Percentiles rank a stretch among this genome's conserved stretches.
These are phyloP conservation scores for Heliopora coerulea DNA, from an alignment of 92 coral and sea anemone species.

Conservation along the genomic window DNA sequence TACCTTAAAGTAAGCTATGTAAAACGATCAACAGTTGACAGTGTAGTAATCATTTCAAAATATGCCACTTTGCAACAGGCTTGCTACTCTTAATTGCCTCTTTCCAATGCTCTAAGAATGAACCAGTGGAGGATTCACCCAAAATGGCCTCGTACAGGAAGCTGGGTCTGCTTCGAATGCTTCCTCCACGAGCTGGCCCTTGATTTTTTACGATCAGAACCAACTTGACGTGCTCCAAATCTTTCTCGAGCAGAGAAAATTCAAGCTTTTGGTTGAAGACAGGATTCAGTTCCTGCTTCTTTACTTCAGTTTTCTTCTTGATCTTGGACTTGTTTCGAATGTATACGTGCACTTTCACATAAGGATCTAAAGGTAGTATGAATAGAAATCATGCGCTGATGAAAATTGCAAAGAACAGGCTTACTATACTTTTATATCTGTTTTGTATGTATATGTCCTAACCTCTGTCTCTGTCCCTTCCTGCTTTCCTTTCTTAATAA, in stretches of 20 bases:
- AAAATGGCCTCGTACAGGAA: conserved; percentile 71
- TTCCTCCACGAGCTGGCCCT: conserved; percentile 37
- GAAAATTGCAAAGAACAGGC: background rate
- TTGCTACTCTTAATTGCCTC: conserved; percentile 74
- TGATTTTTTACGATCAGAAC: conserved; percentile 75
- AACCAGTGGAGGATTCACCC: conserved; percentile 81
- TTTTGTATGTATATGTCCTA: too few relatives aligned
- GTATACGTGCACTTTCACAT: conserved; percentile 84
- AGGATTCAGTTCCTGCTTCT: conserved; percentile 79
- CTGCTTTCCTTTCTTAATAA: too few relatives aligned
- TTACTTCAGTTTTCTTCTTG: conserved; percentile 80
- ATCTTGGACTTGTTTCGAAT: conserved; percentile 85
- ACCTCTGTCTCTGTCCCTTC: too few relatives aligned
- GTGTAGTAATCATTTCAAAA: conserved; percentile 76
- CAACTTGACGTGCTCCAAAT: conserved; percentile 74
- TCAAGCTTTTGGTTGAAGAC: conserved; percentile 96
- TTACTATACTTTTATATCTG: too few relatives aligned
- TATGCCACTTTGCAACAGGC: conserved; percentile 93
- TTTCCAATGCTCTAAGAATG: conserved; percentile 95
- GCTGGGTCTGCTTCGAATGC: conserved; percentile 80
- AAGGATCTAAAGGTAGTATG: conserved; percentile 57
- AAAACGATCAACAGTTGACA: too few relatives aligned
- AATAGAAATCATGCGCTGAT: background rate
- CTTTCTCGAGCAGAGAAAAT: conserved; percentile 76
- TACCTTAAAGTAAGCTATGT: too few relatives aligned